Evolutionary conservation across 2,113 vertebrate species (phyloP), one percentile per base, ranked within the genome.

Genomic region (Todiramphus saurophagus): DNA sequence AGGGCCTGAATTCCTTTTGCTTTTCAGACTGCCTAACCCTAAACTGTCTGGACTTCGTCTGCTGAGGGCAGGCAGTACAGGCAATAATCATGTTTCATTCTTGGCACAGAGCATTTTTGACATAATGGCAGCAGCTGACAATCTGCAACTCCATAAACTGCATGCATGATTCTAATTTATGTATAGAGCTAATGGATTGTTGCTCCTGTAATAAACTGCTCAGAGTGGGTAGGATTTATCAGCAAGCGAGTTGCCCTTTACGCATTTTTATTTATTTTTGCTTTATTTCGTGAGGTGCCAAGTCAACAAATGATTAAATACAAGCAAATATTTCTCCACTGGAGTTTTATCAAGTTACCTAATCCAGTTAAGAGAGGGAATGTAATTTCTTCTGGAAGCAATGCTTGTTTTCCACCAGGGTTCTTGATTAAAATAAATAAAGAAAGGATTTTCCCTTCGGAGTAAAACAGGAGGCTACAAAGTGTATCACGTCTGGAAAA

Each of bases 221-320:
- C 68, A 0, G 86, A 87, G 90, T 75, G 88, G 87, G 94, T 56
- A 90, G 94, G 97, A 94, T 97, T 95, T 96, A 96, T 85, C 93
- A 96, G 97, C 89, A 12, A 96, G 95, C 5, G 5, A 72, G 92
- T 80, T 96, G 95, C 94, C 96, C 89, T 96, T 94, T 96, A 72
- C 67, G 87, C 89, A 46, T 91, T 94, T 94, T 87, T 89, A 87
- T 96, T 96, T 91, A 91, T 93, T 96, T 96, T 95, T 66, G 59
- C 74, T 93, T 94, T 94, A 89, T 96, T 94, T 76, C 0, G 1
- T 35, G 70, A 95, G 88, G 95, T 95, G 94, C 93, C 96, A 87
- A 96, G 92, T 95, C 95, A 96, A 96, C 94, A 92, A 95, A 92
- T 93, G 83, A 96, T 94, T 96, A 96, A 96, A 97, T 93, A 94